These are phyloP conservation scores for Butorides virescens DNA, from an alignment of 2,113 vertebrate species.

Conservation along the genomic window DNA sequence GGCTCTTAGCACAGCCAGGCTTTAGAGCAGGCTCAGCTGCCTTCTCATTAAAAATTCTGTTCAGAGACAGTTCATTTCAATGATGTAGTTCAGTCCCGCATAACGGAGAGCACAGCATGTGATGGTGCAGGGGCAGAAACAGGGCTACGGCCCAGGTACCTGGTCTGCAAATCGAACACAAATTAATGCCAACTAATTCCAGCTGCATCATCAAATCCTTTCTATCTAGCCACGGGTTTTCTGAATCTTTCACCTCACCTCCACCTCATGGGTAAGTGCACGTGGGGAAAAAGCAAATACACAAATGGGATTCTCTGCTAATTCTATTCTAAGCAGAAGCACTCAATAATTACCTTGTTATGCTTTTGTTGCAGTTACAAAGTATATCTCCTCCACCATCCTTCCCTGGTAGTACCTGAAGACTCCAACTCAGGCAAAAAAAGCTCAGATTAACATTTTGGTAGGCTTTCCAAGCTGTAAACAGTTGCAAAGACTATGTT, in stretches of 20 bases:
- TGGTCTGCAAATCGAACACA: background rate
- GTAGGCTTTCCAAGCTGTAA: background rate
- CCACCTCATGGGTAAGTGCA: background rate
- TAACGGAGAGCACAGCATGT: accelerated
- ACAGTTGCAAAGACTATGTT: background rate
- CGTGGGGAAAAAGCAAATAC: background rate
- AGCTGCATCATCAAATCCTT: background rate
- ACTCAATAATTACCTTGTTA: background rate
- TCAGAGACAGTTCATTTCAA: background rate
- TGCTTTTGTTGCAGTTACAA: background rate
- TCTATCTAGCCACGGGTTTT: background rate
- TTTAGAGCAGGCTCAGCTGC: background rate
- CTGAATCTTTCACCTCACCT: background rate
- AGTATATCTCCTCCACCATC: background rate
- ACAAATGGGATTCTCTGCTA: background rate
- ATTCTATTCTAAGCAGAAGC: background rate
- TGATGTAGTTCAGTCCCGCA: background rate
- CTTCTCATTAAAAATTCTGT: background rate
- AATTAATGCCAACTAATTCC: background rate
- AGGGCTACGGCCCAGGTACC: background rate
- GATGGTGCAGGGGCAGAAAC: background rate
- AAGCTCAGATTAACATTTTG: background rate
- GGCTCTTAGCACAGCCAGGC: background rate
- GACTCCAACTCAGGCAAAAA: background rate
- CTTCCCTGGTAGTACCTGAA: background rate